Evolutionary conservation across 2,797 vertebrate genomes (phyloP), one percentile per base, ranked within the genome.

Genomic region (Gouania willdenowi): DNA sequence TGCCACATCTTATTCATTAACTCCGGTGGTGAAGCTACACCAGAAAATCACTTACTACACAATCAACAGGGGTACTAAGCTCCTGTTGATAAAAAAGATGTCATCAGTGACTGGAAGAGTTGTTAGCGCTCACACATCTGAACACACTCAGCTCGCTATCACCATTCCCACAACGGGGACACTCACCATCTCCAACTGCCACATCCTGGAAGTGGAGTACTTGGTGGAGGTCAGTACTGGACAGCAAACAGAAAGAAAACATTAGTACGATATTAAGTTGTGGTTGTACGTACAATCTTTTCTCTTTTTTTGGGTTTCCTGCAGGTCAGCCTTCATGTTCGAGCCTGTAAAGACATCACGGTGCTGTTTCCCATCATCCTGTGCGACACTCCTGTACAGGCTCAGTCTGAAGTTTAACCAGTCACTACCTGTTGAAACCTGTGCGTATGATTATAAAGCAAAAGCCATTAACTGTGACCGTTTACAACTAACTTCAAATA

Each of bases 341-440:
- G 3, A 4, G 14, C 1, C 8, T 14, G 21, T 9, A 0, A 5
- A 10, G 34, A 71, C 9, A 33, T 82, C 19, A 30, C 2, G 1
- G 54, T 80, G 23, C 14, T 68, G 14, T 41, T 73, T 62, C 78
- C 78, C 36, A 74, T 83, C 30, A 40, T 67, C 30, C 9, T 84
- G 1, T 71, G 36, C 21, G 29, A 61, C 7, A 39, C 18, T 4
- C 34, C 52, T 9, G 8, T 28, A 15, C 5, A 23, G 6, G 3
- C 7, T 9, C 5, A 16, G 0, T 38, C 26, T 0, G 39, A 9
- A 1, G 3, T 2, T 4, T 6, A n/a, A 43, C 44, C 1, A 19
- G 5, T 20, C 19, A 6, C 4, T 4, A 20, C 4, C 4, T 6
- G 5, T 20, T 20, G 1, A 20, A n/a, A n/a, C n/a, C n/a, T n/a